These are phyloP conservation scores for Caenorhabditis brenneri DNA, from an alignment of 1,140 invertebrate species.

Conservation along the genomic window DNA sequence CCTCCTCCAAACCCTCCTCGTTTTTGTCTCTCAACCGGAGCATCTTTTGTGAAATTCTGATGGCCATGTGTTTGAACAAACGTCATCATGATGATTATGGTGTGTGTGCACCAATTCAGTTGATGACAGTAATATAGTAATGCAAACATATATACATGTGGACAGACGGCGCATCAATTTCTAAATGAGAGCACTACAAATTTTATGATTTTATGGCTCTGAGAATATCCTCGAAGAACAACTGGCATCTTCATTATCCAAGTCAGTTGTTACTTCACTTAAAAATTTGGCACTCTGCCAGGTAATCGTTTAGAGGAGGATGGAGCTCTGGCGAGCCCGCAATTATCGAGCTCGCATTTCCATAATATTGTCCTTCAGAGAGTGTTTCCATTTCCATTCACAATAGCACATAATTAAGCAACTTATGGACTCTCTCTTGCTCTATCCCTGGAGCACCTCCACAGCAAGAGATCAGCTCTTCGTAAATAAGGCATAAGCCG, in stretches of 20 bases:
- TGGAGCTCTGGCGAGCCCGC: not conserved
- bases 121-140: constrained; percentile 39
- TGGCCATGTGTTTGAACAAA: constrained; percentile 31
- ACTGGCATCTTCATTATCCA: not conserved
- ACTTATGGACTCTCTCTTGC: not conserved
- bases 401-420: constrained; percentile 43
- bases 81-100: not conserved
- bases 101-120: constrained; percentile 10
- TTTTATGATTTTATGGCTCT: not conserved
- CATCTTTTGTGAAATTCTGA: too few relatives aligned
- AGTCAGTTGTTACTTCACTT: not conserved
- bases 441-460: not conserved
- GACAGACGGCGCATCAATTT: constrained; percentile 38
- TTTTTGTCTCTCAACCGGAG: not conserved
- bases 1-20: not conserved
- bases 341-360: constrained; percentile 25
- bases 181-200: not conserved
- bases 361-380: constrained; percentile 15
- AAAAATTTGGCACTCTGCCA: not conserved
- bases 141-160: constrained; percentile 34
- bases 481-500: constrained; percentile 18
- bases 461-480: constrained; percentile 12
- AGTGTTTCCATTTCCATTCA: constrained; percentile 29
- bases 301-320: not conserved
- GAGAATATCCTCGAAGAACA: not conserved